phyloP scores from a whole-genome alignment of 2,888 invertebrate species.

The Anarsia innoxiella region DNA sequence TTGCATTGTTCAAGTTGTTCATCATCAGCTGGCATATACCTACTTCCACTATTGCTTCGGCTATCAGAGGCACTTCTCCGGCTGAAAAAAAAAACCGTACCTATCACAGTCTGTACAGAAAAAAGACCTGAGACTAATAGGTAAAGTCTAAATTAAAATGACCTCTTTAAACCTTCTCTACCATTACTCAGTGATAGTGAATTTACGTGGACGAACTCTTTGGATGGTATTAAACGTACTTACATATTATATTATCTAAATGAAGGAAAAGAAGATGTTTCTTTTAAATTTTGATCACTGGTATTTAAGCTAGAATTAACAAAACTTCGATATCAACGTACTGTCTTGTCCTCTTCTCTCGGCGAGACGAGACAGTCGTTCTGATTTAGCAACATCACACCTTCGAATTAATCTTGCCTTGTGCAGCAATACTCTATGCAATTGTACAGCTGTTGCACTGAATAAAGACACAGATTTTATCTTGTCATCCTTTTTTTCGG shows the following conservation, averaged over 20 bases:
- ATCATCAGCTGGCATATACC: slow-evolving; percentile 68
- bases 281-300: too few relatives aligned
- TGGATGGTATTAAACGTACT: too few relatives aligned
- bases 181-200: too few relatives aligned
- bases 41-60: slow-evolving; percentile 69
- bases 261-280: too few relatives aligned
- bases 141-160: too few relatives aligned
- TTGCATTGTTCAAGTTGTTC: slow-evolving; percentile 63
- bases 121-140: too few relatives aligned
- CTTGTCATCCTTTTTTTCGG: slow-evolving; percentile 23
- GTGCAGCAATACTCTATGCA: slow-evolving; percentile 53
- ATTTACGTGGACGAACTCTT: too few relatives aligned
- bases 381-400: slow-evolving; percentile 53
- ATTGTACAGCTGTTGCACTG: slow-evolving; percentile 51
- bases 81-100: slow-evolving; percentile 51
- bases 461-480: slow-evolving; percentile 48
- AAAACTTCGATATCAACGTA: slow-evolving; percentile 23
- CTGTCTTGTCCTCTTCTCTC: slow-evolving; percentile 71
- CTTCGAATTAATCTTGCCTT: slow-evolving; percentile 48
- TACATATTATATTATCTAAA: too few relatives aligned
- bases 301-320: too few relatives aligned
- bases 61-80: slow-evolving; percentile 52
- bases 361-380: slow-evolving; percentile 62
- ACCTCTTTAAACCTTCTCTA: too few relatives aligned
- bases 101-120: too few relatives aligned